These are phyloP conservation scores for Tragelaphus oryx DNA, from an alignment of 2,797 vertebrate genomes.

Conservation along the genomic window DNA sequence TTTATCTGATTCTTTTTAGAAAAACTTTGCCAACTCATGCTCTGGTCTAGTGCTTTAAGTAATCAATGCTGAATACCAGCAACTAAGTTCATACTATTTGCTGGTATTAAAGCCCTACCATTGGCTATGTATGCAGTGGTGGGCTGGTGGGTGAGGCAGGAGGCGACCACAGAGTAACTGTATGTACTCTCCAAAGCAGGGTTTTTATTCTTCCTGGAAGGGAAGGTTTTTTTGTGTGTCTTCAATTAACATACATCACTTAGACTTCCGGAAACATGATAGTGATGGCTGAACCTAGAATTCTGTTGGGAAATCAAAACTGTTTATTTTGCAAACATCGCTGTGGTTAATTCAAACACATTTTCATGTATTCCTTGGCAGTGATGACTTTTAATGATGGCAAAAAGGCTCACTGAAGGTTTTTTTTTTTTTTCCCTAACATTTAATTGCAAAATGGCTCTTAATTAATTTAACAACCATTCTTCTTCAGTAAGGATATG, in stretches of 20 bases:
- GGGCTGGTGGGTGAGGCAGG: background rate
- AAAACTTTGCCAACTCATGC: background rate
- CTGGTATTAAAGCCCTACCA: background rate
- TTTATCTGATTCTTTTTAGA: background rate
- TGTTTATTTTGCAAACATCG: background rate
- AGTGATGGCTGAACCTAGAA: background rate
- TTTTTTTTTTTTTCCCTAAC: background rate
- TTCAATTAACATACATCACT: constrained; percentile 28
- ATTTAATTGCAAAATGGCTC: background rate
- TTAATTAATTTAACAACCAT: background rate
- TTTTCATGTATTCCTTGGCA: background rate
- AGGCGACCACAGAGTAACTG: background rate
- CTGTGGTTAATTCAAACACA: background rate
- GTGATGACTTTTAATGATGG: background rate
- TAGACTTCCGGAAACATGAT: constrained; percentile 14
- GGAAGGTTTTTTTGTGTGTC: background rate
- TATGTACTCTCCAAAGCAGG: background rate
- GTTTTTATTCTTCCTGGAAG: background rate
- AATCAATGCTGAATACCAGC: background rate
- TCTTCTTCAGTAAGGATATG: background rate
- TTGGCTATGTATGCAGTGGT: rapidly evolving
- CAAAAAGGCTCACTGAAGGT: background rate
- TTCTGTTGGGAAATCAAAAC: constrained; percentile 41
- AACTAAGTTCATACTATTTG: background rate
- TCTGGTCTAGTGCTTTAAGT: background rate